Evolutionary conservation across 2,888 invertebrate genomes (phyloP), one percentile per base, ranked within the genome.

Genomic region (Acanthosoma haemorrhoidale): DNA sequence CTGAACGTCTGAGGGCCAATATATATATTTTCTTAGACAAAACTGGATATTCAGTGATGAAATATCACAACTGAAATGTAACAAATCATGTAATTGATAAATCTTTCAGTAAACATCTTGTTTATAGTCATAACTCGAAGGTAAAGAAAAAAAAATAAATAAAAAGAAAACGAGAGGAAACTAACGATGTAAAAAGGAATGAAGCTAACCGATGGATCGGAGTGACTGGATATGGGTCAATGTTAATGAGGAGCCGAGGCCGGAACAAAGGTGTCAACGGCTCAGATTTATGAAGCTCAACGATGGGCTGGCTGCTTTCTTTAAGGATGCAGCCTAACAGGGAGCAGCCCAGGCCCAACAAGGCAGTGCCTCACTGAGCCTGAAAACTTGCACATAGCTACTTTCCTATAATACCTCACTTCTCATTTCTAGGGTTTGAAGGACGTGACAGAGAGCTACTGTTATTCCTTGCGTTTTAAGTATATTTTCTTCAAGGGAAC

Each of bases 391-490:
- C 25, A 6, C 25, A 51, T 51, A 51, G 51, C 61, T 25, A 61
- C 36, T 61, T 36, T 61, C 36, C 21, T 36, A 21, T 36, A 36
- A 34, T 21, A 61, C 11, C 9, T 36, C 36, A 61, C 61, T 61
- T 36, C 61, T 61, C 36, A 61, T 61, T 61, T 25, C 16, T n/a
- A 16, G 9, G 13, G 61, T 61, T 61, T 36, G 36, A 32, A 18
- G 61, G n/a, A 36, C 61, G 32, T 61, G 36, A 61, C 61, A 36
- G 61, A 3, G 9, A 1, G 2, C 51, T 16, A n/a, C 11, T 6
- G 4, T 1, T 51, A 25, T 51, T 51, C 29, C 51, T n/a, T n/a
- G n/a, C n/a, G n/a, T n/a, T n/a, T n/a, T n/a, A n/a, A n/a, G n/a
- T n/a, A n/a, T n/a, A n/a, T n/a, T n/a, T n/a, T n/a, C n/a, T n/a